Evolutionary conservation across 2,113 vertebrate species (phyloP), one percentile per base, ranked within the genome.

Genomic region (Lophochroa leadbeateri): DNA sequence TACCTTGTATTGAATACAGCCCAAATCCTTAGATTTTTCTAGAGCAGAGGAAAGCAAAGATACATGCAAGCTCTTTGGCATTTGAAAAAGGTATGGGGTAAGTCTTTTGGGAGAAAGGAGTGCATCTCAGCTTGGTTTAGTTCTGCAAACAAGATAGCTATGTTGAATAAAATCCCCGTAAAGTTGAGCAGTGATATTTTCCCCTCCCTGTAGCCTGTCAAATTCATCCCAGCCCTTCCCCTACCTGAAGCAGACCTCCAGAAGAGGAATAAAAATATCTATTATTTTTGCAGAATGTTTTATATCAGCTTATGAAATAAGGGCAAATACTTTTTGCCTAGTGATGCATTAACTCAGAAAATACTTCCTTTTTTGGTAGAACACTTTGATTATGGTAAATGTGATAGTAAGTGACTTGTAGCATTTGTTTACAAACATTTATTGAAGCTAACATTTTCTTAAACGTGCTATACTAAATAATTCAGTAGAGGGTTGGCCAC

Each of bases 361-460:
- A 63, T 25, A 11, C 4, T 71, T 18, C 6, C 4, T 49, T 50
- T 50, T 64, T 39, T 82, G 28, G 63, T 28, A 55, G 65, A 92
- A 63, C 17, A 7, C 52, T 23, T 74, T 88, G 18, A 9, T 86
- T 47, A 44, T 76, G 41, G 11, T 75, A 82, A 71, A 50, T 60
- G 43, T 53, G 55, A 53, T 4, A 69, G 13, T 52, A 86, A 78
- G 39, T 44, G 29, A 60, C 21, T 88, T 92, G 35, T 63, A 83
- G 41, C 47, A 57, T 86, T 86, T 95, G 63, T 90, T 90, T 89
- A 82, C 80, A 96, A 69, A 52, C 72, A 82, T 69, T 90, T 96
- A 27, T 75, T 81, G 44, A 49, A 65, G 52, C 23, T 61, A 78
- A 67, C 15, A 39, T 76, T 80, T 92, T 80, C 58, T 74, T 46